Evolutionary conservation across 2,888 invertebrate species (phyloP), one percentile per base, ranked within the genome.

Genomic region (Helleia helle): DNA sequence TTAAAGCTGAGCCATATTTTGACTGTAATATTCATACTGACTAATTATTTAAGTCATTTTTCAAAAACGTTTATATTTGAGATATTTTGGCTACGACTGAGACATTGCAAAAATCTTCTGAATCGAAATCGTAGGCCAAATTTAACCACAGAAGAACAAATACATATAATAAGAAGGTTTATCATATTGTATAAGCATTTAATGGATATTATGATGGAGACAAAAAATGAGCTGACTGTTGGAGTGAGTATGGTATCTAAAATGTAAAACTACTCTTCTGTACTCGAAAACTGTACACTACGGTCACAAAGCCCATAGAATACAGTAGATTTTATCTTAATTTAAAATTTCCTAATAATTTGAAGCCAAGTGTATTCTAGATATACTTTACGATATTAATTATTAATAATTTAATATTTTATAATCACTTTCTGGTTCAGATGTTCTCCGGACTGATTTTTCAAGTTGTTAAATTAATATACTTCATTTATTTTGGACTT

Each of bases 361-460:
- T n/a, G n/a, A n/a, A n/a, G n/a, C n/a, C n/a, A n/a, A n/a, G n/a
- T n/a, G n/a, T n/a, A n/a, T n/a, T n/a, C n/a, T n/a, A n/a, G n/a
- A n/a, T n/a, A n/a, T n/a, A n/a, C n/a, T n/a, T n/a, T n/a, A n/a
- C 22, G 6, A 15, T n/a, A n/a, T n/a, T 15, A 9, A n/a, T n/a
- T n/a, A n/a, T n/a, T n/a, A n/a, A n/a, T n/a, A 24, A 15, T 5
- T 6, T 9, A n/a, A n/a, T n/a, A n/a, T n/a, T n/a, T n/a, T n/a
- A n/a, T n/a, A n/a, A n/a, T n/a, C n/a, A n/a, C n/a, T 27, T 22
- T n/a, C 9, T 26, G 13, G 12, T 40, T 11, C 15, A 40, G 40
- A 25, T 31, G 11, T 15, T 40, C 2, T 11, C 15, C 8, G 30
- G 31, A 7, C 6, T 30, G 7, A 13, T 31, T 9, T 15, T 25